Base-by-base conservation (phyloP, 2,888 invertebrate species). In the Monopis laevigella region DNA sequence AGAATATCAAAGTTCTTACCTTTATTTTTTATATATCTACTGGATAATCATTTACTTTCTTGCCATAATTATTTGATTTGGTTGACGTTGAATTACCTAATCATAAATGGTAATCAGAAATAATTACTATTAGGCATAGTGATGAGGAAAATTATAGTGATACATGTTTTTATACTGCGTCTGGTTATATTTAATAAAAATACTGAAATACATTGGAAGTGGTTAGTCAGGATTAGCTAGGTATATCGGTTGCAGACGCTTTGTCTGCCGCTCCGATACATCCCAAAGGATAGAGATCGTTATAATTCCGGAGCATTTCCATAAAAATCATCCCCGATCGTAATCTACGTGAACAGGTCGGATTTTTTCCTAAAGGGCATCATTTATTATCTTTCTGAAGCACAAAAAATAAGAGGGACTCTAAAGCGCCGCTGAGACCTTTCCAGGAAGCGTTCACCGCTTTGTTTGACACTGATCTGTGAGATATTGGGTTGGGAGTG, bases 221-320 rank as follows among this genome's bases (percentile, higher is more conserved):
- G n/a, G n/a, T n/a, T n/a, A n/a, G n/a, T n/a, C n/a, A n/a, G n/a
- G n/a, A n/a, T n/a, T n/a, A n/a, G n/a, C n/a, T n/a, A n/a, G n/a
- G n/a, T n/a, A n/a, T n/a, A n/a, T n/a, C n/a, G n/a, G n/a, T n/a
- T 58, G 69, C 64, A 58, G 74, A 77, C 78, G 66, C 54, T 68
- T 78, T 78, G 80, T 80, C 80, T 80, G 68, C 72, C 70, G 68
- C 65, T 67, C 65, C 71, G 62, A 58, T 67, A 65, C 70, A 68
- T 73, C 74, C 69, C 73, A 72, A 77, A 75, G 75, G 75, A 73
- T 70, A 71, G 61, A 67, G 65, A 70, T 74, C 64, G 64, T 75
- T 75, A 77, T 72, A 74, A 78, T 80, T 74, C 74, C 74, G 67
- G 59, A 71, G 63, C 64, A 74, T 78, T 80, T 75, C 75, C 75